Evolutionary conservation across 2,888 invertebrate genomes (phyloP).

Genomic region (Sarcophaga variegata): DNA sequence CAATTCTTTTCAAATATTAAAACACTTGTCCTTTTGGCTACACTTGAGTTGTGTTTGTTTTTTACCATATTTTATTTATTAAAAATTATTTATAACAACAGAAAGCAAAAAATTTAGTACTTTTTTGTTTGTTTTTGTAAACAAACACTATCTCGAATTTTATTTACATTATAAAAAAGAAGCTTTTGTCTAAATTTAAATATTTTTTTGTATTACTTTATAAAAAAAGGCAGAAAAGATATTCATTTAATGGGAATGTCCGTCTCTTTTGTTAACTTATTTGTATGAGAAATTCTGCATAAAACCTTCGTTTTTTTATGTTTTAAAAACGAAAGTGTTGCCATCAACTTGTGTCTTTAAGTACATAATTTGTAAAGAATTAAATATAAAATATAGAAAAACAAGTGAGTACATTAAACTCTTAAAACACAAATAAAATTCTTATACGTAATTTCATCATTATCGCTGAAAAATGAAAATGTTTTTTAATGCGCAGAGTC

Average conservation of each 20-base stretch:
- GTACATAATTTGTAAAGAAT: too few relatives aligned
- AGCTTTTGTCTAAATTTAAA: slow-evolving; percentile 10
- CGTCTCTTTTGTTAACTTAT: not conserved
- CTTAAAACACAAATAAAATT: too few relatives aligned
- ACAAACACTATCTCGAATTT: not conserved
- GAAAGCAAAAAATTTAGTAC: not conserved
- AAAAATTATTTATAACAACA: slow-evolving; percentile 41
- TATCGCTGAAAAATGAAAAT: too few relatives aligned
- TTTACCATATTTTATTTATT: slow-evolving; percentile 13
- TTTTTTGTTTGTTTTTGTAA: not conserved
- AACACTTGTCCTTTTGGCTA: slow-evolving; percentile 64
- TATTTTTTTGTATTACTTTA: not conserved
- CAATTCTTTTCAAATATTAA: slow-evolving; percentile 50
- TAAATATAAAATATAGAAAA: too few relatives aligned
- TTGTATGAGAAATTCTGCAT: not conserved
- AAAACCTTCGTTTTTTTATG: too few relatives aligned
- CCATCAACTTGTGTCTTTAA: too few relatives aligned
- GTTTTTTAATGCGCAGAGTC: too few relatives aligned
- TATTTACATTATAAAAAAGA: slow-evolving; percentile 7
- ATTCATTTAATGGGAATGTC: not conserved
- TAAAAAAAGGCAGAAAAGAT: not conserved
- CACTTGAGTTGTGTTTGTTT: slow-evolving; percentile 46
- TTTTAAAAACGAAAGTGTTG: too few relatives aligned
- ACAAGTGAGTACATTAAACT: too few relatives aligned
- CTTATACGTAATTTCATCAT: too few relatives aligned